phyloP scores from a whole-genome alignment of 2,113 vertebrate species.

The Eonycteris spelaea region DNA sequence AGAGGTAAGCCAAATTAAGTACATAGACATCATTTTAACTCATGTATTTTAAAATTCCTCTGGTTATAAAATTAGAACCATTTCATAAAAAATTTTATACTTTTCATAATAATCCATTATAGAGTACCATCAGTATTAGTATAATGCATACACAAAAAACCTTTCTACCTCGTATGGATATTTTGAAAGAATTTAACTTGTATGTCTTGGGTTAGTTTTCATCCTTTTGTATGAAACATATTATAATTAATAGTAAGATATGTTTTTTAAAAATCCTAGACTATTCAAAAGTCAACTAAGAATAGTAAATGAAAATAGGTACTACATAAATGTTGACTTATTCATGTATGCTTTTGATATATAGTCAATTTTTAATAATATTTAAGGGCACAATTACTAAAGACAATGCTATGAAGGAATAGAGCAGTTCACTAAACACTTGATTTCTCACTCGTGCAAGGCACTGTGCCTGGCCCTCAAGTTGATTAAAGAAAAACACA shows the following conservation, averaged over 20 bases:
- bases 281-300: conserved; percentile 29
- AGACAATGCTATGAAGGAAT: neutral
- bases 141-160: neutral
- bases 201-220: neutral
- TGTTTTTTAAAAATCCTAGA: neutral
- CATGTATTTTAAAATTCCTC: neutral
- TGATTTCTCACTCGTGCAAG: neutral
- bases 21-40: conserved; percentile 40
- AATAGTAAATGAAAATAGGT: neutral
- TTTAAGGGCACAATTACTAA: neutral
- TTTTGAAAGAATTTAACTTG: conserved; percentile 5
- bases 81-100: conserved; percentile 35
- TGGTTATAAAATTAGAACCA: conserved; percentile 33
- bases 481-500: neutral
- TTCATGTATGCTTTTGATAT: neutral
- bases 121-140: neutral
- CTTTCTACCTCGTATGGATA: neutral
- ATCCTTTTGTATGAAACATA: neutral
- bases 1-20: neutral
- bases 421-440: neutral
- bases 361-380: neutral
- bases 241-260: neutral
- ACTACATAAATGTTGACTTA: neutral
- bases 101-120: conserved; percentile 35
- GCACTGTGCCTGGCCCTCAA: neutral